These are phyloP conservation scores for Zalophus californianus DNA, from an alignment of 2,797 vertebrate species.

Conservation along the genomic window DNA sequence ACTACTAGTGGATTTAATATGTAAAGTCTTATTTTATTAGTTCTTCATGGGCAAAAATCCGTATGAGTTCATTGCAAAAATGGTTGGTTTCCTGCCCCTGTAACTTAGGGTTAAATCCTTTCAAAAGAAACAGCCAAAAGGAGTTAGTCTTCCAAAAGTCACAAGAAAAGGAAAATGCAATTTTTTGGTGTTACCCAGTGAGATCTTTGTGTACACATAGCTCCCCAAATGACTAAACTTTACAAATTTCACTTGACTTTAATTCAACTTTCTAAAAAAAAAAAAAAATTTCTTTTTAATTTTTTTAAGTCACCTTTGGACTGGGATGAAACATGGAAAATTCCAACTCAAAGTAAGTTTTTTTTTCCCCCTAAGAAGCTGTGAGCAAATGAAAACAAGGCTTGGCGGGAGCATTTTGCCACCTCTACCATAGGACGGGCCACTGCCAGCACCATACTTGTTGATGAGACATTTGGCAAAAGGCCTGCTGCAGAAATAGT, in stretches of 20 bases:
- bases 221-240: slow-evolving; percentile 75
- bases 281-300: neutral
- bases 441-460: slow-evolving; percentile 34
- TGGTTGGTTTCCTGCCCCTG: slow-evolving; percentile 32
- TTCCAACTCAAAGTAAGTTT: slow-evolving; percentile 63
- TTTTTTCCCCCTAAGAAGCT: slow-evolving; percentile 64
- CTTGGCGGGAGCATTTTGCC: slow-evolving; percentile 25
- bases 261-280: slow-evolving; percentile 71
- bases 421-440: slow-evolving; percentile 22
- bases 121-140: slow-evolving; percentile 63
- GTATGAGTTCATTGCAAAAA: slow-evolving; percentile 31
- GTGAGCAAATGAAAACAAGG: slow-evolving; percentile 77
- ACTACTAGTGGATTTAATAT: slow-evolving; percentile 8
- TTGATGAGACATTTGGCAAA: slow-evolving; percentile 73
- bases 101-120: slow-evolving; percentile 60
- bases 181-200: slow-evolving; percentile 53
- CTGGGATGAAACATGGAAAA: slow-evolving; percentile 76
- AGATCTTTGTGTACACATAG: slow-evolving; percentile 64
- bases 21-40: slow-evolving; percentile 26
- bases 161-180: slow-evolving; percentile 62
- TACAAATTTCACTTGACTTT: slow-evolving; percentile 77
- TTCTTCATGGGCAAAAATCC: slow-evolving; percentile 34
- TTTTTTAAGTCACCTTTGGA: slow-evolving; percentile 77
- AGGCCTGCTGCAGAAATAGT: slow-evolving; percentile 55
- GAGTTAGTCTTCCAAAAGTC: slow-evolving; percentile 56